Evolutionary conservation across 1,140 invertebrate species (phyloP), one percentile per base, ranked within the genome.

Genomic region (Chymomyza costata): DNA sequence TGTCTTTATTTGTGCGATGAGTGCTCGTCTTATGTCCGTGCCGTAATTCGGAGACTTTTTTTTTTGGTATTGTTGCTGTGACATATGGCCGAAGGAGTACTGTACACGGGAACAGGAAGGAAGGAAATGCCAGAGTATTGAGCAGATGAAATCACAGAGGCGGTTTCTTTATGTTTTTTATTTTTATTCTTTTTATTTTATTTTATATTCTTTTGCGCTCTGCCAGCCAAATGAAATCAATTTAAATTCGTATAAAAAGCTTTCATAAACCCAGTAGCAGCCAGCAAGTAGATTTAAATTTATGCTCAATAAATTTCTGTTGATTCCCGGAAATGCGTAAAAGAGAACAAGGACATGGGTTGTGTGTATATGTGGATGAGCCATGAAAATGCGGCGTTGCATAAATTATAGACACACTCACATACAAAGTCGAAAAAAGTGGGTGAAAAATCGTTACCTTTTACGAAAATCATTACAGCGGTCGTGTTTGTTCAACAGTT

Each of bases 231-330:
- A 80, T 81, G 44, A 80, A 82, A 82, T 82, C 70, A 78, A 82
- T 82, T 82, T 78, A 69, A 71, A 65, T 78, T 59, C 70, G 40
- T 51, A 78, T 82, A 82, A 82, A 82, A 82, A 52, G 78, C 56
- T 74, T 66, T 55, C 63, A 56, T 67, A 81, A 82, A 68, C 66
- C 61, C 70, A 63, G 53, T 44, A 39, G 48, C 57, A 49, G 55
- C 32, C 44, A 62, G 57, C 57, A 53, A 59, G 45, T 51, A 50
- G 78, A 82, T 78, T 73, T 63, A 67, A 82, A 82, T 82, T 82
- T 82, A 82, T 82, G 78, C 71, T 65, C 78, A 82, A 82, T 82
- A 82, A 82, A 82, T 78, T 82, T 78, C 68, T 80, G 74, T 73
- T 80, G 73, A 80, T 80, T 80, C 81, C 68, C 73, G 74, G 28